phyloP scores from a whole-genome alignment of 1,140 invertebrate species.

The Meloidogyne hapla region DNA sequence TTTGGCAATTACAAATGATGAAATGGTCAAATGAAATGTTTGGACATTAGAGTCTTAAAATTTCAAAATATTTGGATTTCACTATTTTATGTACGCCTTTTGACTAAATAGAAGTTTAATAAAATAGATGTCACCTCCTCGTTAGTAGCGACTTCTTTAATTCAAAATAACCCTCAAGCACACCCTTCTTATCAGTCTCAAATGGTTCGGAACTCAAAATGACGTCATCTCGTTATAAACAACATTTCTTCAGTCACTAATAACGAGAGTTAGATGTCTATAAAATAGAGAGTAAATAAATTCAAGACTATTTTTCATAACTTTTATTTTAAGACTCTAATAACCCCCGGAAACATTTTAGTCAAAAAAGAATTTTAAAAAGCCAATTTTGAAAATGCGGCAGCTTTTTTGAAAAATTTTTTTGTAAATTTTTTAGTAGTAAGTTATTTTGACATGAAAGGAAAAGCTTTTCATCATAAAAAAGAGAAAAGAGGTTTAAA shows the following conservation, averaged over 20 bases:
- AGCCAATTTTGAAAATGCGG: neutral
- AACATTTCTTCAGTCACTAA: no score
- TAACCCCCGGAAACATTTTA: neutral
- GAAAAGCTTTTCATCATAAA: constrained; percentile 6
- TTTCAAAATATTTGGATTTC: neutral
- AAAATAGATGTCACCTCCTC: no score
- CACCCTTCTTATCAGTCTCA: no score
- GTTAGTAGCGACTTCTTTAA: no score
- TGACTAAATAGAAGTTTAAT: no score
- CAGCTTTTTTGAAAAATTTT: neutral
- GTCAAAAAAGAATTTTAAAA: neutral
- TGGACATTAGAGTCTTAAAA: constrained; percentile 1
- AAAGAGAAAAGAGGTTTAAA: neutral
- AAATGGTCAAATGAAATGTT: neutral
- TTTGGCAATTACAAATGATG: neutral
- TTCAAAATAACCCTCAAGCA: no score
- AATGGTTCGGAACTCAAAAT: no score
- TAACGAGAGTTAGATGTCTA: no score
- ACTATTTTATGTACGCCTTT: neutral
- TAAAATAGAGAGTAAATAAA: no score
- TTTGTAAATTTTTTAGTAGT: neutral
- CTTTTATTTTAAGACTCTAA: neutral
- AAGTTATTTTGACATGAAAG: neutral
- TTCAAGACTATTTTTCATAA: no score
- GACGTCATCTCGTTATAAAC: no score